Evolutionary conservation across 1,140 invertebrate genomes (phyloP).

Genomic region (Harpegnathos saltator): DNA sequence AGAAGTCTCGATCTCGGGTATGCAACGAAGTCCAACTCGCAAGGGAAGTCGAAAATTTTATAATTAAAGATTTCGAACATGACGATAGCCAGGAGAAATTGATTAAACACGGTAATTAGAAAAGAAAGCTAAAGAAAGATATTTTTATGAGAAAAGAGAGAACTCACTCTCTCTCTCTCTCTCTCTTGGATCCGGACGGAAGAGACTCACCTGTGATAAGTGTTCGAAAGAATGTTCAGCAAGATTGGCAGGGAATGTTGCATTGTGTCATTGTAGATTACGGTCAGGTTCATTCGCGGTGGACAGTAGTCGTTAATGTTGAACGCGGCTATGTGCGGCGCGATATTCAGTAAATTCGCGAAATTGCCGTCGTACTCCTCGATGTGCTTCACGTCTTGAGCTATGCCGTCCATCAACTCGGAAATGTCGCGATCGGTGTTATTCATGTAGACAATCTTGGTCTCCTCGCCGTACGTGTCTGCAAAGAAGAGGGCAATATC

Average conservation of each 20-base stretch:
- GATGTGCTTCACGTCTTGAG: constrained; percentile 84
- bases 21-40: too few relatives aligned
- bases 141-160: too few relatives aligned
- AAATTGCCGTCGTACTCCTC: constrained; percentile 89
- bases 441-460: constrained; percentile 81
- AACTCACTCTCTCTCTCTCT: too few relatives aligned
- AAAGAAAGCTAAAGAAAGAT: too few relatives aligned
- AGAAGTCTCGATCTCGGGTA: too few relatives aligned
- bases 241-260: constrained; percentile 92
- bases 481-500: constrained; percentile 52
- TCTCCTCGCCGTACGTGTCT: constrained; percentile 81
- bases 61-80: too few relatives aligned
- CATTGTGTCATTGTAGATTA: constrained; percentile 92
- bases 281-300: constrained; percentile 86
- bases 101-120: too few relatives aligned
- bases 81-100: too few relatives aligned
- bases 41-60: too few relatives aligned
- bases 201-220: constrained; percentile 88
- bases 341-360: constrained; percentile 87
- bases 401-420: constrained; percentile 77
- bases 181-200: constrained; percentile 24
- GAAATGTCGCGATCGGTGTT: constrained; percentile 79
- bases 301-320: constrained; percentile 87
- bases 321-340: constrained; percentile 89
- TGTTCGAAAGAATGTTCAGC: constrained; percentile 91